phyloP scores from a whole-genome alignment of 2,797 vertebrate genomes.

The Enteromius treurensis region DNA sequence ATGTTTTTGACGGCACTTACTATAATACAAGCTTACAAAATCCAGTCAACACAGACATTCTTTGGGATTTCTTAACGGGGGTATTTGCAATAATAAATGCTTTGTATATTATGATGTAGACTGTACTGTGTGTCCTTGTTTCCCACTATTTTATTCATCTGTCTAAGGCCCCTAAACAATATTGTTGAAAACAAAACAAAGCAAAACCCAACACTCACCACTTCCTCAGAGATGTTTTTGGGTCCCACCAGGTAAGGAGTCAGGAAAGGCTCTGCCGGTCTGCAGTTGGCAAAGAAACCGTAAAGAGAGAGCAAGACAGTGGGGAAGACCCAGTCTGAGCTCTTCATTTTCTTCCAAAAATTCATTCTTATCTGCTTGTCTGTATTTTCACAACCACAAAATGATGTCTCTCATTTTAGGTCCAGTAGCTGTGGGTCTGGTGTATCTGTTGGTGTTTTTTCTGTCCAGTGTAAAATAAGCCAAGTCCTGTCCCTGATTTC shows the following conservation, averaged over 20 bases:
- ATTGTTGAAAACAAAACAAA: background rate
- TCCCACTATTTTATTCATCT: background rate
- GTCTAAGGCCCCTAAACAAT: background rate
- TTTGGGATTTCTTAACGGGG: background rate
- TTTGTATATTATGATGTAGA: background rate
- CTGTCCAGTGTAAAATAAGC: background rate
- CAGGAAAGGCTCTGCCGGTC: constrained; percentile 80
- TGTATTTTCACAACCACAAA: background rate
- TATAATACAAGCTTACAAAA: background rate
- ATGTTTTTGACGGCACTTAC: background rate
- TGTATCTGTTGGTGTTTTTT: background rate
- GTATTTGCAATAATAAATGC: background rate
- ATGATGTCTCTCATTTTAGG: background rate
- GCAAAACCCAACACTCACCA: constrained; percentile 65
- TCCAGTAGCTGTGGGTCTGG: background rate
- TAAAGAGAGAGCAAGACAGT: constrained; percentile 74
- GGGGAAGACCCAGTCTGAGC: constrained; percentile 71
- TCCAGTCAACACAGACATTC: background rate
- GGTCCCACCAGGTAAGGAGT: constrained; percentile 79
- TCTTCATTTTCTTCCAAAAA: constrained; percentile 56
- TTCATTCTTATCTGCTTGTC: constrained; percentile 53
- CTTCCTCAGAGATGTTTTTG: constrained; percentile 78
- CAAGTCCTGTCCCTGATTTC: background rate
- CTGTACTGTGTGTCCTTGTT: background rate
- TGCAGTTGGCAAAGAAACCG: constrained; percentile 77